Conservation (phyloP, 2,888 invertebrate genomes). For the Rosalia funebris region DNA sequence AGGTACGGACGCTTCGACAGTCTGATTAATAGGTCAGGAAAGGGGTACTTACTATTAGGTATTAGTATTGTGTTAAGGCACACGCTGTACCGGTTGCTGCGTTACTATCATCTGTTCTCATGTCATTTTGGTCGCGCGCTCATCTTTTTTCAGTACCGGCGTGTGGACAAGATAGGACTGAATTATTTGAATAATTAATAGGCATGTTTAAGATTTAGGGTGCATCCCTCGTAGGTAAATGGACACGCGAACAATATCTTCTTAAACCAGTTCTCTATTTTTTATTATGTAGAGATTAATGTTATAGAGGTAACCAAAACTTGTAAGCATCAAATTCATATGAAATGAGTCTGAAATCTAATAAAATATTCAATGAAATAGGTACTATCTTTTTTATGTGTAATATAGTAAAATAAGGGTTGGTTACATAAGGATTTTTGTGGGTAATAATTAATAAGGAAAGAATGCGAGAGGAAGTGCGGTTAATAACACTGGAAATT, state of each 20-base stretch:
- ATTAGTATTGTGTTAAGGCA: slow-evolving; percentile 51
- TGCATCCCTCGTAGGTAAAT: not conserved
- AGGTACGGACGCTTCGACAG: slow-evolving; percentile 26
- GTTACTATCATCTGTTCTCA: slow-evolving; percentile 56
- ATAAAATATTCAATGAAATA: no score
- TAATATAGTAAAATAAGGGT: no score
- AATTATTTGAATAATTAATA: slow-evolving; percentile 46
- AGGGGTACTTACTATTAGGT: slow-evolving; percentile 51
- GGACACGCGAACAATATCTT: not conserved
- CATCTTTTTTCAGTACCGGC: slow-evolving; percentile 48
- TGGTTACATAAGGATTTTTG: no score
- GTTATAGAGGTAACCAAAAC: no score
- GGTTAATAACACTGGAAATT: no score
- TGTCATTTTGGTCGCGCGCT: slow-evolving; percentile 50
- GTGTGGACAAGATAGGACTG: slow-evolving; percentile 50
- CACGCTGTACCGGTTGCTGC: slow-evolving; percentile 55
- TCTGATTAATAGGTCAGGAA: slow-evolving; percentile 53
- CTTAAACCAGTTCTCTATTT: not conserved
- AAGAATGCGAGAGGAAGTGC: no score
- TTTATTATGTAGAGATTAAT: no score
- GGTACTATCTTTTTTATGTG: no score
- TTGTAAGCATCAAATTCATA: no score
- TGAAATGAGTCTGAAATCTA: no score
- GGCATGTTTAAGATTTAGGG: slow-evolving; percentile 12
- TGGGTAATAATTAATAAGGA: no score